Base-by-base conservation (phyloP, 2,888 invertebrate species). In the Chorisops tibialis region DNA sequence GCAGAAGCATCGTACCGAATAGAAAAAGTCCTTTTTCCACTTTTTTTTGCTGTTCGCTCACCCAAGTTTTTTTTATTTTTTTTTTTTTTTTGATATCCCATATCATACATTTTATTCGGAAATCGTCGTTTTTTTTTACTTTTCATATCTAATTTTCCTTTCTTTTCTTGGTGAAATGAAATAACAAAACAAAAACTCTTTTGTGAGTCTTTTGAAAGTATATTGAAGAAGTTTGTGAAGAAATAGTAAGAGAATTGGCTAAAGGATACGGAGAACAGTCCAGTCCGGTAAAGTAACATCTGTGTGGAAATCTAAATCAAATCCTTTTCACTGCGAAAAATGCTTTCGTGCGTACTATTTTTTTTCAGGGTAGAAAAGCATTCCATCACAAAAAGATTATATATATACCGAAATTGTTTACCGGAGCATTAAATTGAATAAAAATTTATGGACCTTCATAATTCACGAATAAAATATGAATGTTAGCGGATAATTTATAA, bases 361-460 rank as follows among this genome's bases (percentile, higher is more conserved):
- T 51, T 35, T 30, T 49, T 59, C 24, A 24, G 50, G 18, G 16
- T 11, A 21, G 37, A 12, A 50, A 14, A 38, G 24, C 41, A 30
- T 35, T 39, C 39, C 14, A 35, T 14, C 22, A 7, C 11, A 12
- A 47, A 30, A 60, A 62, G 45, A 54, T n/a, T n/a, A n/a, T n/a
- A n/a, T n/a, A 49, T 63, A 54, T 65, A 72, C 70, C 71, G 71
- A 75, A 73, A 75, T 73, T 75, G 75, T 75, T 73, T 73, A 73
- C 74, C 74, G 72, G 73, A 73, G 74, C 75, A 75, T 75, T 76
- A 76, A 75, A 76, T 75, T 76, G 76, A 76, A 75, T 75, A 73
- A 71, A 74, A 76, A 76, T 75, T 75, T 75, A 76, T 75, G 73
- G 72, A 72, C 71, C 70, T 73, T 72, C 71, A 74, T 74, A 73